Conservation (phyloP, 2,113 vertebrate genomes). For the Vanacampus margaritifer region DNA sequence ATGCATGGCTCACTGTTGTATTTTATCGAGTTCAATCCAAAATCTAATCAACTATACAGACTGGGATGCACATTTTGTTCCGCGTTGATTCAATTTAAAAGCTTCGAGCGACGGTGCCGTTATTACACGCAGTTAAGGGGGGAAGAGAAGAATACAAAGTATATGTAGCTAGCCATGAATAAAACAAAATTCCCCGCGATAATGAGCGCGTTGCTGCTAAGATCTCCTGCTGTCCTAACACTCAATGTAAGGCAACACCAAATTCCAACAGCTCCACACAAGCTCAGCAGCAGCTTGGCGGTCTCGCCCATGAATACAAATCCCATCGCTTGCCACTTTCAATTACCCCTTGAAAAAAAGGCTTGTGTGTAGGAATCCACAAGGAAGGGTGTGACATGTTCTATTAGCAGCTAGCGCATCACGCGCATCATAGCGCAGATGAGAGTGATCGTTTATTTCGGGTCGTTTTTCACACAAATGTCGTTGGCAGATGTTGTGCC, state of each 20-base stretch:
- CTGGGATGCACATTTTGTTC: not conserved
- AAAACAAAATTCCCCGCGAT: not conserved
- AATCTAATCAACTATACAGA: not conserved
- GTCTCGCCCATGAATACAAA: constrained; percentile 34
- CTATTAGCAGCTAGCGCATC: constrained; percentile 12
- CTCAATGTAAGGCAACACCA: constrained; percentile 4
- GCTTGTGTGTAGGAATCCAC: constrained; percentile 8
- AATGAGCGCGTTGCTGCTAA: not conserved
- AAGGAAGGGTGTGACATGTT: constrained; percentile 21
- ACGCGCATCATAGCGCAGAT: not conserved
- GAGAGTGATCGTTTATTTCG: constrained; percentile 9
- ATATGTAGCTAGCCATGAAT: not conserved
- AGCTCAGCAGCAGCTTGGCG: constrained; percentile 14
- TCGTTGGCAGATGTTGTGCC: too few relatives aligned
- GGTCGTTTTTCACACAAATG: constrained; percentile 37
- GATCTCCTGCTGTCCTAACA: constrained; percentile 17
- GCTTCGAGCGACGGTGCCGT: not conserved
- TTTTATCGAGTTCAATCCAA: not conserved
- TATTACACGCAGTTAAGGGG: not conserved
- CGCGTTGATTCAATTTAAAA: not conserved
- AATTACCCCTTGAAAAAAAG: constrained; percentile 20
- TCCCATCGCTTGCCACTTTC: constrained; percentile 15
- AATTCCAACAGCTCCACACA: constrained; percentile 16
- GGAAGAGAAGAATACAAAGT: not conserved
- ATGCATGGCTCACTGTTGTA: too few relatives aligned